These are phyloP conservation scores for Drosophila villosipedis DNA, from an alignment of 2,888 invertebrate genomes.

Conservation along the genomic window DNA sequence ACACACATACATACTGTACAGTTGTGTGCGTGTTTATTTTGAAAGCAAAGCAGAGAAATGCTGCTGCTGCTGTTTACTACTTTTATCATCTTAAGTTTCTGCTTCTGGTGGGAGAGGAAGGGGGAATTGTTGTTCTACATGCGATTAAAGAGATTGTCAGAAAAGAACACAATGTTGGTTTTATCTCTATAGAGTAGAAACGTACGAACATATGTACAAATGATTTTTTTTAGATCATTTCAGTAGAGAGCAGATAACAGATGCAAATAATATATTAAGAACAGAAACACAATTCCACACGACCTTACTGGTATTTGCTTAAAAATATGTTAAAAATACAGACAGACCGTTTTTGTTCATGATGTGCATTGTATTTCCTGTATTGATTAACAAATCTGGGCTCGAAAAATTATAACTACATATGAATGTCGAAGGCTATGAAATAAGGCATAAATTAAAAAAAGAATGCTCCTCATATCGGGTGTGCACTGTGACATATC, in stretches of 20 bases:
- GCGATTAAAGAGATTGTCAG: conserved; percentile 27
- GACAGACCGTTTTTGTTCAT: not conserved
- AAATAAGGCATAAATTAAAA: not conserved
- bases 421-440: not conserved
- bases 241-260: conserved; percentile 1
- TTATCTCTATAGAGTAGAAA: conserved; percentile 6
- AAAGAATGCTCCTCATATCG: not conserved
- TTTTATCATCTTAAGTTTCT: conserved; percentile 21
- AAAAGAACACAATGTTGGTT: conserved; percentile 1
- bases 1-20: not conserved
- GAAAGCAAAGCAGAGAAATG: conserved; percentile 7
- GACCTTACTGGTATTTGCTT: not conserved
- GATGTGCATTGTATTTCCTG: not conserved
- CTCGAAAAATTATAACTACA: not conserved
- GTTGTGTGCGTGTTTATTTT: not conserved
- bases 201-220: conserved; percentile 4
- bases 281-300: conserved; percentile 3
- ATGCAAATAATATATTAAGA: conserved; percentile 1
- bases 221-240: conserved; percentile 9
- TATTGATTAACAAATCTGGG: not conserved
- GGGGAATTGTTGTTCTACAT: conserved; percentile 9
- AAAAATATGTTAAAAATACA: not conserved
- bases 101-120: too few species aligned
- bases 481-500: not conserved
- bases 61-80: conserved; percentile 2